A percentile compares a stretch with the other conserved stretches of the same genome.
Evolutionary conservation across 2,113 vertebrate species (phyloP).

Genomic region (Tautogolabrus adspersus): DNA sequence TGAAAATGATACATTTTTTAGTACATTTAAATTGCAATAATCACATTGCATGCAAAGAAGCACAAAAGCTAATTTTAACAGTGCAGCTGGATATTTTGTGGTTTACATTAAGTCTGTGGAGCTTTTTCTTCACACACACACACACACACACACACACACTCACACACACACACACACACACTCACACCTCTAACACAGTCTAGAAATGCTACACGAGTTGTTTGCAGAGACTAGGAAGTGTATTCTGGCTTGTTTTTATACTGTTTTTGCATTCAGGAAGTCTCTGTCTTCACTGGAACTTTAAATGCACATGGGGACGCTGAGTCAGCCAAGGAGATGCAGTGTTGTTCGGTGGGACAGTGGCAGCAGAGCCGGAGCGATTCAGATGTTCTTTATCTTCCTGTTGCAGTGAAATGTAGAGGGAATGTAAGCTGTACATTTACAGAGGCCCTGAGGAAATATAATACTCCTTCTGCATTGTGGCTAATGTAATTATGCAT

Average conservation of each 20-base stretch:
- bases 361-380: slow-evolving; percentile 53
- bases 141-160: not conserved
- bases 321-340: slow-evolving; percentile 32
- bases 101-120: not conserved
- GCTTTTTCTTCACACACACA: slow-evolving; percentile 13
- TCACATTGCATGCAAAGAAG: not conserved
- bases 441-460: slow-evolving; percentile 77
- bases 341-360: slow-evolving; percentile 45
- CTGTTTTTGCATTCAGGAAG: slow-evolving; percentile 40
- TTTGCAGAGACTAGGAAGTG: not conserved
- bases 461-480: slow-evolving; percentile 72
- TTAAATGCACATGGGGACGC: slow-evolving; percentile 46
- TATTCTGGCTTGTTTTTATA: slow-evolving; percentile 37
- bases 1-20: not conserved
- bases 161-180: not conserved
- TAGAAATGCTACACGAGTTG: slow-evolving; percentile 2
- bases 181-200: slow-evolving; percentile 12
- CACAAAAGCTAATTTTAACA: slow-evolving; percentile 23
- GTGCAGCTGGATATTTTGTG: slow-evolving; percentile 2
- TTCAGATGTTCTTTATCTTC: slow-evolving; percentile 79
- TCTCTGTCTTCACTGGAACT: slow-evolving; percentile 16
- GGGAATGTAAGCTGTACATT: slow-evolving; percentile 77
- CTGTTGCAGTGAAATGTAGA: slow-evolving; percentile 72
- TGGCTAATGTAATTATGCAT: slow-evolving; percentile 80
- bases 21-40: slow-evolving; percentile 19